Percentiles rank a stretch among this genome's conserved stretches.
phyloP scores from a whole-genome alignment of 23 tunicate species.

The Diplosoma virens region DNA sequence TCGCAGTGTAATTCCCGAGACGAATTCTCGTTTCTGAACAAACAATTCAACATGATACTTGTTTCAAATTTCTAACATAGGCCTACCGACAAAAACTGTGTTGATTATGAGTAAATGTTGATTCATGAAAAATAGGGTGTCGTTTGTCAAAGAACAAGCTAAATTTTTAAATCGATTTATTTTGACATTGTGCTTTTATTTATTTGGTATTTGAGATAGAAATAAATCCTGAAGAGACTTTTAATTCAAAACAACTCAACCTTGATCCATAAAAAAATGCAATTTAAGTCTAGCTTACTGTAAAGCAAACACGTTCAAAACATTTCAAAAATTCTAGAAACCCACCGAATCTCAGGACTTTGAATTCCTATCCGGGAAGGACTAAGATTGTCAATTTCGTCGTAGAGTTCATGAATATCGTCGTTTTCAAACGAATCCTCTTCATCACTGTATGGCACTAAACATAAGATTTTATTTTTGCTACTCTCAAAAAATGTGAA shows the following conservation, averaged over 20 bases:
- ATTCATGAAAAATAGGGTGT: no score
- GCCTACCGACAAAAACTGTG: no score
- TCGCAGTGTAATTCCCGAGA: constrained; percentile 23
- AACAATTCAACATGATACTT: no score
- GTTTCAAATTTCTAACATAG: no score
- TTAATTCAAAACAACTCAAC: not conserved
- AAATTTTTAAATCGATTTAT: no score
- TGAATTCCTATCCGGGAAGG: constrained; percentile 48
- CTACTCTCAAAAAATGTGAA: not conserved
- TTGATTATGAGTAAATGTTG: no score
- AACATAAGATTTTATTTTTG: not conserved
- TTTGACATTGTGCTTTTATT: no score
- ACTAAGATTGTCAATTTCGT: constrained; percentile 67
- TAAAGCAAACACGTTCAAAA: not conserved
- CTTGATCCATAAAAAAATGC: not conserved
- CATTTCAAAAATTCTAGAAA: not conserved
- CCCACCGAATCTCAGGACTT: not conserved
- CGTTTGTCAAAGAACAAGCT: no score
- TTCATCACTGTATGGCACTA: constrained; percentile 25
- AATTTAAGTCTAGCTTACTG: not conserved
- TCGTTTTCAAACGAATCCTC: constrained; percentile 46
- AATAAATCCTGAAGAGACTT: no score
- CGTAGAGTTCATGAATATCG: constrained; percentile 65
- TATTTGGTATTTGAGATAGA: no score
- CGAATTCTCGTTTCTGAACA: constrained; percentile 2